Conservation (phyloP, 1,140 invertebrate species). For the Amyelois transitella region DNA sequence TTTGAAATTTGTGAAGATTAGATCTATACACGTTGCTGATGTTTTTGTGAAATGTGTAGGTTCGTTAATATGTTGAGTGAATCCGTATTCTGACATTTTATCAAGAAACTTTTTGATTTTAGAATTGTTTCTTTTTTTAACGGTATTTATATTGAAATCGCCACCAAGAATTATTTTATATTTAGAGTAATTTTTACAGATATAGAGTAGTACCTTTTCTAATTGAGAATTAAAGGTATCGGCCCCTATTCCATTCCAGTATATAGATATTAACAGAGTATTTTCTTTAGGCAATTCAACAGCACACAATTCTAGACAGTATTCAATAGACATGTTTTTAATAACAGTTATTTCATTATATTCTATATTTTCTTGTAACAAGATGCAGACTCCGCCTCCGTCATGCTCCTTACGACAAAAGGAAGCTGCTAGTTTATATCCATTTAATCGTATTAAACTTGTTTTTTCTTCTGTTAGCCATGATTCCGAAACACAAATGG, state of each 20-base stretch:
- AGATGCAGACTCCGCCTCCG: conserved; percentile 12
- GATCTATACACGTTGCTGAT: conserved; percentile 5
- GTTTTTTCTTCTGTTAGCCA: conserved; percentile 7
- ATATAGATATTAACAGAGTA: conserved; percentile 1
- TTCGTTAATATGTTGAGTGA: conserved; percentile 8
- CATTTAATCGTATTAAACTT: not conserved
- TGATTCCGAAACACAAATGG: conserved; percentile 9
- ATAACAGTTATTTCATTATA: conserved; percentile 4
- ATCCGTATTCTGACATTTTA: conserved; percentile 11
- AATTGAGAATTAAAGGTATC: conserved; percentile 1
- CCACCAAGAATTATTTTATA: conserved; percentile 11
- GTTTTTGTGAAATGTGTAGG: conserved; percentile 7
- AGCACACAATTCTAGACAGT: conserved; percentile 9
- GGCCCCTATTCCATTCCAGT: conserved; percentile 11
- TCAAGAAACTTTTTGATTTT: not conserved
- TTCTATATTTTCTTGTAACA: conserved; percentile 7
- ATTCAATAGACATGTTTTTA: conserved; percentile 10
- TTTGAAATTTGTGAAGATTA: conserved; percentile 10
- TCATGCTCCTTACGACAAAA: not conserved
- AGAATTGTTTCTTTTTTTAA: not conserved
- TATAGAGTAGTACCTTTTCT: not conserved
- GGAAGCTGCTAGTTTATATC: conserved; percentile 9
- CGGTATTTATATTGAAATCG: conserved; percentile 15
- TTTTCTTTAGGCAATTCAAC: conserved; percentile 3
- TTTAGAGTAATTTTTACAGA: conserved; percentile 2